Evolutionary conservation across 2,113 vertebrate species (phyloP).

Genomic region (Protomyctophum bolini): DNA sequence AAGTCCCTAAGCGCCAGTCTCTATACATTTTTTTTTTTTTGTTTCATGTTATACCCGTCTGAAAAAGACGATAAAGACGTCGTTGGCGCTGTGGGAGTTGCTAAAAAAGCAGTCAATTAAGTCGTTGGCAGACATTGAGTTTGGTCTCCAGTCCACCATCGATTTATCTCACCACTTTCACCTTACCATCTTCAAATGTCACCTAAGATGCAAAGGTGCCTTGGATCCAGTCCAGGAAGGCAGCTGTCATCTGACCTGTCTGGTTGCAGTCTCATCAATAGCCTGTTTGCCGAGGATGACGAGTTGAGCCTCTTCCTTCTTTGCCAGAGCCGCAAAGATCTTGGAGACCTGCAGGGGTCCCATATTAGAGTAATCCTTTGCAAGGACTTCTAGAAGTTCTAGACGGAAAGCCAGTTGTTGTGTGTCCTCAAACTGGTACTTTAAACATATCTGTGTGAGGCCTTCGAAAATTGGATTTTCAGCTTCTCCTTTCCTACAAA

Average conservation of each 20-base stretch:
- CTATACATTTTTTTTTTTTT: too few species aligned
- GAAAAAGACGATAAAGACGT: too few species aligned
- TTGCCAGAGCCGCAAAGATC: conserved; percentile 87
- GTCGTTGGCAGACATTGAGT: too few species aligned
- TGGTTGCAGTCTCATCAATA: conserved; percentile 95
- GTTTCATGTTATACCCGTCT: too few species aligned
- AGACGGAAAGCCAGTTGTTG: too few species aligned
- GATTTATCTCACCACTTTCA: conserved; percentile 87
- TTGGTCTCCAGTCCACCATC: conserved; percentile 90
- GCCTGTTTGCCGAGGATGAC: conserved; percentile 92
- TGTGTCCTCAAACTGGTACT: too few species aligned
- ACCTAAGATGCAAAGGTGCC: conserved; percentile 90
- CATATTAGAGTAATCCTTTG: conserved; percentile 81
- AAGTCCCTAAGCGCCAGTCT: too few species aligned
- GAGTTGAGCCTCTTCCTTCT: conserved; percentile 86
- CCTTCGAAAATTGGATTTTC: too few species aligned
- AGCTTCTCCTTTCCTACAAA: too few species aligned
- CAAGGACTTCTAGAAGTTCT: conserved; percentile 85
- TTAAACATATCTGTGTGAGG: too few species aligned
- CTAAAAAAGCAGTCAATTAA: too few species aligned
- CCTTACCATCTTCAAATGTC: conserved; percentile 79
- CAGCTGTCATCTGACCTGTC: conserved; percentile 92
- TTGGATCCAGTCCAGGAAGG: conserved; percentile 91
- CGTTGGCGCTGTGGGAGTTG: too few species aligned
- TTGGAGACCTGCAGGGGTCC: conserved; percentile 90